phyloP scores from a whole-genome alignment of 2,888 invertebrate genomes.

The Bellardia bayeri region DNA sequence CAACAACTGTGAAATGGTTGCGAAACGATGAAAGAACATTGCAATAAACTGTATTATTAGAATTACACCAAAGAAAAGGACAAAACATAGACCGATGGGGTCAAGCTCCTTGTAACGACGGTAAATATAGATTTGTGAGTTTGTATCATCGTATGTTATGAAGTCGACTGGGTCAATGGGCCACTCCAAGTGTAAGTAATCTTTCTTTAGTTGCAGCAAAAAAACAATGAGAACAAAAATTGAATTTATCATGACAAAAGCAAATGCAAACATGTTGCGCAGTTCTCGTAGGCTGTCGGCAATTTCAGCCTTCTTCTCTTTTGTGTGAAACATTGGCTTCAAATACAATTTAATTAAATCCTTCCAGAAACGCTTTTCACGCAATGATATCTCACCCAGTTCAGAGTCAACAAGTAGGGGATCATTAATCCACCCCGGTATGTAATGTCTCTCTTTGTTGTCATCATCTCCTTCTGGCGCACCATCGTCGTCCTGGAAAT shows the following conservation, averaged over 20 bases:
- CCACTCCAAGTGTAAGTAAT: constrained; percentile 88
- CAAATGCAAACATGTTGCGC: constrained; percentile 88
- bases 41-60: constrained; percentile 89
- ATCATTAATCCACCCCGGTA: constrained; percentile 89
- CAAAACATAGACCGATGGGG: constrained; percentile 90
- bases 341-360: constrained; percentile 91
- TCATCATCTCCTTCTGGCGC: constrained; percentile 43
- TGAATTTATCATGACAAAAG: constrained; percentile 91
- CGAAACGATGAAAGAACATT: constrained; percentile 91
- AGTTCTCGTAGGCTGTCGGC: constrained; percentile 84
- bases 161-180: constrained; percentile 87
- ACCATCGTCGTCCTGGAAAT: constrained; percentile 69
- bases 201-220: constrained; percentile 90
- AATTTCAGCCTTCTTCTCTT: constrained; percentile 85
- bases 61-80: constrained; percentile 89
- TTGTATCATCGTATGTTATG: constrained; percentile 84
- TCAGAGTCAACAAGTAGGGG: constrained; percentile 87
- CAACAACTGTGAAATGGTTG: constrained; percentile 90
- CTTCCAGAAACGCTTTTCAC: constrained; percentile 91
- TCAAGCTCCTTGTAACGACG: constrained; percentile 88
- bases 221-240: constrained; percentile 91
- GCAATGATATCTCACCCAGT: constrained; percentile 87
- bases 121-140: constrained; percentile 85
- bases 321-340: constrained; percentile 89
- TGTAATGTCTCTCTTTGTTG: constrained; percentile 74